phyloP scores from a whole-genome alignment of 2,888 invertebrate species.

The Eutolmus rufibarbis region DNA sequence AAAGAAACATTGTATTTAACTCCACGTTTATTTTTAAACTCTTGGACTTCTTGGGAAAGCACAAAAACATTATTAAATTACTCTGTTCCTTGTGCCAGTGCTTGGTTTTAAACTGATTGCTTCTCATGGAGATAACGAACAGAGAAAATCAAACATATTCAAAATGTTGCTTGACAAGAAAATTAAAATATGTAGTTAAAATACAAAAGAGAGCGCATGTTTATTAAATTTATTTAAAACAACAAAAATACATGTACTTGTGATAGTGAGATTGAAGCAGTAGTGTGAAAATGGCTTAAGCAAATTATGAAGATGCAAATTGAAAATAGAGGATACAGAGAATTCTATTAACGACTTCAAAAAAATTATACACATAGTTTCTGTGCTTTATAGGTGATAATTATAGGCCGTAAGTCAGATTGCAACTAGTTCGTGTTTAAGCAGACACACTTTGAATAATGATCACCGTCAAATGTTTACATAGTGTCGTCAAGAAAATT shows the following conservation, averaged over 20 bases:
- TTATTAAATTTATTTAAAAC: slow-evolving; percentile 1
- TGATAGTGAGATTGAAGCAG: background rate
- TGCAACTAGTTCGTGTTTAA: background rate
- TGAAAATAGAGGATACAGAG: background rate
- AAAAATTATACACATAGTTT: slow-evolving; percentile 11
- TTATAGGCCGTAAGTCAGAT: background rate
- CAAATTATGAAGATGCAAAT: background rate
- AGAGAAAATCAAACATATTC: background rate
- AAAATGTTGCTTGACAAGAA: background rate
- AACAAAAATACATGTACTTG: background rate
- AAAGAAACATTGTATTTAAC: background rate
- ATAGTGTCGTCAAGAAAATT: background rate
- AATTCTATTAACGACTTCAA: background rate
- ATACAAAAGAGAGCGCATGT: background rate
- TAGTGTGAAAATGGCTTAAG: slow-evolving; percentile 6
- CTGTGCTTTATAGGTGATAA: slow-evolving; percentile 38
- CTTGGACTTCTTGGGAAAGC: background rate
- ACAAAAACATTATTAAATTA: background rate
- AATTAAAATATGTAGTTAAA: background rate
- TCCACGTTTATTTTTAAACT: background rate
- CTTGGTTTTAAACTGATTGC: background rate
- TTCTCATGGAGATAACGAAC: background rate
- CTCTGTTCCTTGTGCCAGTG: slow-evolving; percentile 25
- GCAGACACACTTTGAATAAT: background rate
- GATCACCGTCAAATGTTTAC: background rate